phyloP scores from a whole-genome alignment of 2,113 vertebrate species.

The Glaucidium brasilianum region DNA sequence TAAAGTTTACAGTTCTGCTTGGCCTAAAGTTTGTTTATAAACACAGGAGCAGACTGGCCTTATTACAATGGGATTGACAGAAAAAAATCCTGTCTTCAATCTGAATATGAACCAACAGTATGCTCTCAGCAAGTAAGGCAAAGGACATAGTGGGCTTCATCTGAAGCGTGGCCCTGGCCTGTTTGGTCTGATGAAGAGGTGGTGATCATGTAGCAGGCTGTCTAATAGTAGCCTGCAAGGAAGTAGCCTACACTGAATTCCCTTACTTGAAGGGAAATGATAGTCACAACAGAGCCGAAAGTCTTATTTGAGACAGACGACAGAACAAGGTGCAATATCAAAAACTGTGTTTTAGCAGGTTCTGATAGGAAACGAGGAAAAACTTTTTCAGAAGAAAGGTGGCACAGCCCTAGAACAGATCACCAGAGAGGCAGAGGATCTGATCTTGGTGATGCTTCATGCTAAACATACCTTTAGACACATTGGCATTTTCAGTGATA shows the following conservation, averaged over 20 bases:
- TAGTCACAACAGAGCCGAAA: background rate
- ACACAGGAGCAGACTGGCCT: background rate
- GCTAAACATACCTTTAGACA: background rate
- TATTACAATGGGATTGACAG: background rate
- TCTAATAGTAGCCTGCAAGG: background rate
- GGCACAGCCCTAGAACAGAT: background rate
- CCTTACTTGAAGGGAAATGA: background rate
- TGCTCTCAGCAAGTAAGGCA: background rate
- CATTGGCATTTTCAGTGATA: background rate
- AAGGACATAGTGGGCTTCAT: background rate
- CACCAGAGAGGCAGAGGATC: background rate
- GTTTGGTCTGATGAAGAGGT: background rate
- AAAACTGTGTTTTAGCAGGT: background rate
- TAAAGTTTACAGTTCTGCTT: constrained; percentile 2
- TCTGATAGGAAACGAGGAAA: fast-evolving
- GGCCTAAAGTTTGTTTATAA: background rate
- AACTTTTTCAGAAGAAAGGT: background rate
- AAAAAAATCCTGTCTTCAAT: background rate
- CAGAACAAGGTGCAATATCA: background rate
- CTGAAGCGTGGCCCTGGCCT: background rate
- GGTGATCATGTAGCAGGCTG: background rate
- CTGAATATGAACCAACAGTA: background rate
- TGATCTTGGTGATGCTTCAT: background rate
- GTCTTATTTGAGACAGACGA: background rate
- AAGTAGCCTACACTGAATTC: background rate